Percentiles rank a stretch among this genome's conserved stretches.
These are phyloP conservation scores for Operophtera brumata DNA, from an alignment of 2,888 invertebrate genomes.

Conservation along the genomic window DNA sequence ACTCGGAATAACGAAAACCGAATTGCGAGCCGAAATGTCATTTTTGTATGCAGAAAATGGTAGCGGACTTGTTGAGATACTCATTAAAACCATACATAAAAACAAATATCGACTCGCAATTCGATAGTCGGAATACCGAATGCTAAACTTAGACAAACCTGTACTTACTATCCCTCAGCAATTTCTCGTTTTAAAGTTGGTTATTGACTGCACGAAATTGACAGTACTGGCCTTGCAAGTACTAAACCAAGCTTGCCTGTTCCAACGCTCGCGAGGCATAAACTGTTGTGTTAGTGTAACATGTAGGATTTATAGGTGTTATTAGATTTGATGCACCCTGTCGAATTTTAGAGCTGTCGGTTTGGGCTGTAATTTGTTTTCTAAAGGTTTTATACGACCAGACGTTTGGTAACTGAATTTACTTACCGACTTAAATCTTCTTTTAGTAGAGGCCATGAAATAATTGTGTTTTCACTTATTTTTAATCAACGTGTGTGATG, in stretches of 20 bases:
- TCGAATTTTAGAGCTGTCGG: constrained; percentile 1
- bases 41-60: too few relatives aligned
- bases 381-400: background rate
- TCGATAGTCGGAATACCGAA: too few relatives aligned
- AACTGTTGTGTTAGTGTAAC: constrained; percentile 12
- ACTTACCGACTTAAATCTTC: background rate
- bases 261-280: background rate
- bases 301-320: background rate
- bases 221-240: background rate
- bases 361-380: background rate
- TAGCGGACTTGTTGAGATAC: too few relatives aligned
- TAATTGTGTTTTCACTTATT: too few relatives aligned
- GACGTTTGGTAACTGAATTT: background rate
- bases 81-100: too few relatives aligned
- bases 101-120: too few relatives aligned
- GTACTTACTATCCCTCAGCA: too few relatives aligned
- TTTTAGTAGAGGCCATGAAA: background rate
- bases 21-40: too few relatives aligned
- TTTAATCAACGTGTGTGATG: too few relatives aligned
- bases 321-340: constrained; percentile 6
- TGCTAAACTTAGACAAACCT: too few relatives aligned
- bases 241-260: background rate
- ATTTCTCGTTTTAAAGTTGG: background rate
- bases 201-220: background rate
- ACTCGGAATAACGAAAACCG: too few relatives aligned